Percentiles rank a stretch among this genome's conserved stretches.
These are phyloP conservation scores for Marisa cornuarietis DNA, from an alignment of 1,140 invertebrate genomes.

Conservation along the genomic window DNA sequence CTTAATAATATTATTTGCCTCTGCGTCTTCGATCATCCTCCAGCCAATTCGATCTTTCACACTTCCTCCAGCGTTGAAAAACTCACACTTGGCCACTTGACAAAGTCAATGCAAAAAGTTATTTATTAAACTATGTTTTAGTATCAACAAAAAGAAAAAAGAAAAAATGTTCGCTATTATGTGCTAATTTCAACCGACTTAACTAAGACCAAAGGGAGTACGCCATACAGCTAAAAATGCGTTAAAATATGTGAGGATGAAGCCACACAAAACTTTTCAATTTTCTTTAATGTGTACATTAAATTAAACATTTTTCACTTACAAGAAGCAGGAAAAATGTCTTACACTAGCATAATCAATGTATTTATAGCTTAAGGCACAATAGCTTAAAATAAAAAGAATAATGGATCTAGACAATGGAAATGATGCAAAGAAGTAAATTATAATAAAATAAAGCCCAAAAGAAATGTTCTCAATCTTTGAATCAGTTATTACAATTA, in stretches of 20 bases:
- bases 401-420: too few species aligned
- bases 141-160: not conserved
- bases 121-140: conserved; percentile 7
- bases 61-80: conserved; percentile 96
- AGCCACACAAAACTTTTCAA: not conserved
- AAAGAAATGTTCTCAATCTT: too few species aligned
- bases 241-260: not conserved
- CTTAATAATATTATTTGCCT: conserved; percentile 84
- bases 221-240: not conserved
- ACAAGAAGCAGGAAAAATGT: too few species aligned
- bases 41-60: conserved; percentile 96
- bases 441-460: too few species aligned
- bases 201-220: not conserved
- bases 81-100: conserved; percentile 97
- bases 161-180: too few species aligned
- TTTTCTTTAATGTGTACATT: too few species aligned
- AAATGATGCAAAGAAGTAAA: too few species aligned
- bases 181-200: not conserved
- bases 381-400: too few species aligned
- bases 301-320: too few species aligned
- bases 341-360: too few species aligned
- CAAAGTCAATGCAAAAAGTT: conserved; percentile 28
- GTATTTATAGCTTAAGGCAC: too few species aligned
- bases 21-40: conserved; percentile 96
- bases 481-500: too few species aligned